Base-by-base conservation (phyloP, 2,888 invertebrate species). In the Coenonympha arcania region DNA sequence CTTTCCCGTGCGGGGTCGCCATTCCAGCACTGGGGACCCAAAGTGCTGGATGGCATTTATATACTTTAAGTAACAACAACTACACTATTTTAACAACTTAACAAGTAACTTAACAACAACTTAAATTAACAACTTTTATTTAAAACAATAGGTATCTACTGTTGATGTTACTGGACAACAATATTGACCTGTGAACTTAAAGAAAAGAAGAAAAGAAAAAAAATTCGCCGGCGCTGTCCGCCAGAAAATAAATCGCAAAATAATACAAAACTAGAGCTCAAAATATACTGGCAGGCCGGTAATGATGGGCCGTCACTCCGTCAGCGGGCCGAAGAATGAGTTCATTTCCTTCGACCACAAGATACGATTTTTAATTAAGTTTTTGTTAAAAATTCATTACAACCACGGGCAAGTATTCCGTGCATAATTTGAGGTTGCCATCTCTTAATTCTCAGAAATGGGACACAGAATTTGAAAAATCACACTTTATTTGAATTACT, bases 281-380 rank as follows among this genome's bases (percentile, higher is more conserved):
- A 51, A 52, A 49, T 70, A 69, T 52, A 61, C 52, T 79, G 82
- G 82, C n/a, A n/a, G n/a, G n/a, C n/a, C n/a, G n/a, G n/a, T n/a
- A n/a, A n/a, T n/a, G n/a, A n/a, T n/a, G n/a, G 24, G 15, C 34
- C 44, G 44, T 44, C 44, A 44, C 24, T 44, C 77, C 81, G 85
- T 85, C 85, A 85, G 73, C 83, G 83, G 80, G 67, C 72, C 74
- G 66, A 78, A 79, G 83, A 84, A 86, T 84, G 85, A 84, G 85
- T 85, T 86, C 85, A 86, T 86, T 86, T 86, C 85, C 85, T 85
- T 79, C 78, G 79, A 79, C 77, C 82, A 79, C 75, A 76, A 83
- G 84, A 85, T 83, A 85, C 81, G 76, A 79, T 84, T 84, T 86
- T 86, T 85, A 86, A 86, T 86, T 86, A 86, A 83, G 84, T 85